These are phyloP conservation scores for Melanotaenia maccullochi DNA, from an alignment of 2,797 vertebrate genomes.

Conservation along the genomic window DNA sequence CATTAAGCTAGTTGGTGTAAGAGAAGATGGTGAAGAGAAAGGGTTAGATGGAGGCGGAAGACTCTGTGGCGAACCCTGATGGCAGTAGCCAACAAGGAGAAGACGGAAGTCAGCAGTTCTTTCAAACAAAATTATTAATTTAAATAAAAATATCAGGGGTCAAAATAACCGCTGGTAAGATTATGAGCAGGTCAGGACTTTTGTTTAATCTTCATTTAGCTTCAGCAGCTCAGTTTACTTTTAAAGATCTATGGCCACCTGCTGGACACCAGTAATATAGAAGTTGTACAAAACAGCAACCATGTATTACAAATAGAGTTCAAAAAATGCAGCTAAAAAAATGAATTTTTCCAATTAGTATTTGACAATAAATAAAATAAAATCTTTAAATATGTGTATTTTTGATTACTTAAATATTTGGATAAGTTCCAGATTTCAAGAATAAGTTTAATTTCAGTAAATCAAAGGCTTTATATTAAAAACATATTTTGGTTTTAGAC, in stretches of 20 bases:
- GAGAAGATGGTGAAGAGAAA: too few relatives aligned
- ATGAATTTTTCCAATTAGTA: neutral
- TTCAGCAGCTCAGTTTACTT: neutral
- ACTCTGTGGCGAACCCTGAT: neutral
- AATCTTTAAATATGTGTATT: neutral
- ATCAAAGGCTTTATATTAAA: too few relatives aligned
- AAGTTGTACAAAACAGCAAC: neutral
- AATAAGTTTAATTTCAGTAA: neutral
- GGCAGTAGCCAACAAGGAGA: neutral
- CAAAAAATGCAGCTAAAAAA: neutral
- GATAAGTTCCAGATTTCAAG: neutral
- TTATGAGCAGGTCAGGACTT: too few relatives aligned
- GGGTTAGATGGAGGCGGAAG: neutral
- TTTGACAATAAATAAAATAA: neutral
- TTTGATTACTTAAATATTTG: neutral
- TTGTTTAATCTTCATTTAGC: neutral
- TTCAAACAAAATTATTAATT: neutral
- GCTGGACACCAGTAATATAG: constrained; percentile 33
- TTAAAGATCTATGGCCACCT: constrained; percentile 42
- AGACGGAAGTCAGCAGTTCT: neutral
- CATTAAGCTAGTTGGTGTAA: neutral
- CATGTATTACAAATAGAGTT: neutral
- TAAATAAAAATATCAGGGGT: neutral
- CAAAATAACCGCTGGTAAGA: neutral
- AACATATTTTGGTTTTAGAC: too few relatives aligned